Evolutionary conservation across 2,797 vertebrate species (phyloP), one percentile per base, ranked within the genome.

Genomic region (Cyprinodon diabolis): DNA sequence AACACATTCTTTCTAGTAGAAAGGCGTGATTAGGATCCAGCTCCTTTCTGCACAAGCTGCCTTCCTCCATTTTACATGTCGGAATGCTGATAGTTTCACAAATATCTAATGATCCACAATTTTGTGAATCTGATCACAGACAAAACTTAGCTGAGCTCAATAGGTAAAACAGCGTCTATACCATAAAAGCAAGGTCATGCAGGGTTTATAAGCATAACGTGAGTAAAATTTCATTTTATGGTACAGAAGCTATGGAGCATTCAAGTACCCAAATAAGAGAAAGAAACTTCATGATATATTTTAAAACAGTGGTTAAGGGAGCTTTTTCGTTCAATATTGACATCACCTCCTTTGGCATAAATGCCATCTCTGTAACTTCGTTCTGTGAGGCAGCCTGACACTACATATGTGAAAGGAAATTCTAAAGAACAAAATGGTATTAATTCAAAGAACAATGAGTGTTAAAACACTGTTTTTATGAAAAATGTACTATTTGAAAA

Each of bases 1-100:
- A 92, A 87, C 88, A 86, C 51, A 89, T 88, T 88, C 86, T 85
- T 66, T 40, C 60, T 72, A 68, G 82, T 82, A 89, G 63, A 65
- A 81, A 85, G 78, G 83, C 83, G 87, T 82, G 84, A 90, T 93
- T 80, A 55, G 81, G 73, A 90, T 88, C 84, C 87, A 91, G 83
- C 85, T 90, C 85, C 71, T 80, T 17, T 12, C 80, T 74, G 77
- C 81, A 75, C 72, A 70, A 40, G 75, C 88, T 84, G 83, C 71
- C 58, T 80, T 89, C 84, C 86, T 86, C 86, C 87, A 84, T 89
- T 89, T 88, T 85, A 78, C 85, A 85, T 60, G 52, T 84, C 72
- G 80, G 74, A 80, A 77, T 7, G 35, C 62, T 51, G 78, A 86
- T 88, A 78, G 81, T 83, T 72, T 74, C 74, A 71, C 78, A 75